Evolutionary conservation across 2,888 invertebrate species (phyloP), one percentile per base, ranked within the genome.

Genomic region (Lucinisca nassula): DNA sequence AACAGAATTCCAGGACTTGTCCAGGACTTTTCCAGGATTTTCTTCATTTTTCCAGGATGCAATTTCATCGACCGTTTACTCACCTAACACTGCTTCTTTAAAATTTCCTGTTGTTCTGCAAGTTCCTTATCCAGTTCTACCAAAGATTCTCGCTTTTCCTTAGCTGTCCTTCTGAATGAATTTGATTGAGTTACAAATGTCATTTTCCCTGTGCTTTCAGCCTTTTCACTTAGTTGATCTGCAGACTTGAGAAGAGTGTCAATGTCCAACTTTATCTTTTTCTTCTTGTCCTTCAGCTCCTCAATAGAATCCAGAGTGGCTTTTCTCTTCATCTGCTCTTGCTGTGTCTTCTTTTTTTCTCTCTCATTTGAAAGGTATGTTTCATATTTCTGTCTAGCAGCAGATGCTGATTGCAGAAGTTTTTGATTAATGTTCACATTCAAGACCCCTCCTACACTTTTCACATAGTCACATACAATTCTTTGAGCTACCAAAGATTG

Each of bases 401-500:
- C 51, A 14, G 80, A 58, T 76, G 73, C 83, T 81, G 70, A 75
- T 32, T 55, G 40, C 12, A 84, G 21, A 51, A 84, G 45, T 51
- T 77, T 67, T 37, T 77, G 49, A 30, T 61, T 85, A 12, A 90
- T 75, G 10, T n/a, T 51, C 2, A 88, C 86, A 58, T 89, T 85
- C 30, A 75, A 45, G 17, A 85, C 30, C 3, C 89, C 90, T 21
- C 86, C 89, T 40, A 82, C 82, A 79, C 55, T 40, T 14, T 73
- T 81, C 6, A 88, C 79, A 85, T 85, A 70, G 73, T 92, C 92
- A 79, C 84, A 84, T 14, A 90, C 78, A 1, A 88, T 14, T 38
- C 90, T 72, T 55, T 92, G 88, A 30, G 91, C 89, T 45, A 89
- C 77, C 30, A 93, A n/a, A 49, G 82, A 79, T 32, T 85, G 72